phyloP scores from a whole-genome alignment of 2,797 vertebrate species.

The Ctenochaetus hawaiiensis region DNA sequence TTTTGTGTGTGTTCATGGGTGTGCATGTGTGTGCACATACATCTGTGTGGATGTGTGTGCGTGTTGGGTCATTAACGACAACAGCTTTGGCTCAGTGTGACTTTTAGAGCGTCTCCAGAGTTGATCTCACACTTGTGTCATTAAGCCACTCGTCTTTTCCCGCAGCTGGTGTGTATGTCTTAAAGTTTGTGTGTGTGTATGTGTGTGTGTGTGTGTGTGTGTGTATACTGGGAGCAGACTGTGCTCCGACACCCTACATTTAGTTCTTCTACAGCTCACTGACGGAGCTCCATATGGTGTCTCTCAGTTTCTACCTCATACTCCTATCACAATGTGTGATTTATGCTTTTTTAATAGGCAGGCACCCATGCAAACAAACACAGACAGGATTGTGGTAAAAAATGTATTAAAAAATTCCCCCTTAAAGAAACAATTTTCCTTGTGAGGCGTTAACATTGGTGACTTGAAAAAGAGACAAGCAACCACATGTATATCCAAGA shows the following conservation, averaged over 20 bases:
- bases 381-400: conserved; percentile 3
- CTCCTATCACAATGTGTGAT: conserved; percentile 54
- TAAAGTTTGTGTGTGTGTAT: conserved; percentile 7
- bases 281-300: conserved; percentile 68
- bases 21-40: neutral
- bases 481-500: neutral
- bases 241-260: conserved; percentile 72
- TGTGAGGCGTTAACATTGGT: neutral
- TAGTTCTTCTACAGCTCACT: conserved; percentile 64
- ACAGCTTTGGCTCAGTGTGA: conserved; percentile 73
- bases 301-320: conserved; percentile 57
- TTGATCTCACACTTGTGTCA: conserved; percentile 70
- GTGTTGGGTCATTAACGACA: conserved; percentile 66
- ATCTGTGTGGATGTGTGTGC: neutral
- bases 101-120: conserved; percentile 71
- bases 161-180: conserved; percentile 55
- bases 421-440: neutral
- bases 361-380: neutral
- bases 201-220: conserved; percentile 19
- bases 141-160: conserved; percentile 69
- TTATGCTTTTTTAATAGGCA: conserved; percentile 68
- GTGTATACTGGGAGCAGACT: conserved; percentile 32
- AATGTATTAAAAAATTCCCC: neutral
- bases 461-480: neutral
- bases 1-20: conserved; percentile 6